phyloP scores from a whole-genome alignment of 1,140 invertebrate species.

The Choristoneura fumiferana region DNA sequence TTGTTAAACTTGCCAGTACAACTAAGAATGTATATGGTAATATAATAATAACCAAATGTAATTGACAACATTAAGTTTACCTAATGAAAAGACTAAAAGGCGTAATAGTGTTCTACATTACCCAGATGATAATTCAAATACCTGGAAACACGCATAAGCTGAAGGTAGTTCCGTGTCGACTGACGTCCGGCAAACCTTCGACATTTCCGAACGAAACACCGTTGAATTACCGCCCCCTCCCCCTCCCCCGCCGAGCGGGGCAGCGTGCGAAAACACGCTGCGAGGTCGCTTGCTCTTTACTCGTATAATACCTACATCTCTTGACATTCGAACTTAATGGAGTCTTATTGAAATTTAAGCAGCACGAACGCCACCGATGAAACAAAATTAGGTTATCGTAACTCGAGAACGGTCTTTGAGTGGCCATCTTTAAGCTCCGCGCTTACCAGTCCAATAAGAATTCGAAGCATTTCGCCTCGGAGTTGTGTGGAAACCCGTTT shows the following conservation, averaged over 20 bases:
- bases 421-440: conserved; percentile 71
- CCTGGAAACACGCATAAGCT: conserved; percentile 62
- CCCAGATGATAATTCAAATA: conserved; percentile 41
- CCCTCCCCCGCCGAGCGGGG: conserved; percentile 18
- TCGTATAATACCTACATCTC: conserved; percentile 44
- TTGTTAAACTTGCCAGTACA: too few relatives aligned
- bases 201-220: conserved; percentile 66
- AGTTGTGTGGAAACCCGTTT: conserved; percentile 33
- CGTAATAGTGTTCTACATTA: background rate
- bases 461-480: conserved; percentile 60
- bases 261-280: conserved; percentile 50
- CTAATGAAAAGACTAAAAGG: too few relatives aligned
- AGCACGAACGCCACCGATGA: conserved; percentile 62
- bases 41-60: too few relatives aligned
- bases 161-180: conserved; percentile 73
- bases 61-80: too few relatives aligned
- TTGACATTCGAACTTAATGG: conserved; percentile 73
- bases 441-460: conserved; percentile 69
- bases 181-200: conserved; percentile 75
- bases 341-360: conserved; percentile 70
- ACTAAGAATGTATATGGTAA: too few relatives aligned
- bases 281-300: conserved; percentile 70
- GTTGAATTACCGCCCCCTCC: conserved; percentile 38
- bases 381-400: conserved; percentile 75
- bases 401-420: conserved; percentile 70